Evolutionary conservation across 2,888 invertebrate species (phyloP), one percentile per base, ranked within the genome.

Genomic region (Rhorus exstirpatorius): DNA sequence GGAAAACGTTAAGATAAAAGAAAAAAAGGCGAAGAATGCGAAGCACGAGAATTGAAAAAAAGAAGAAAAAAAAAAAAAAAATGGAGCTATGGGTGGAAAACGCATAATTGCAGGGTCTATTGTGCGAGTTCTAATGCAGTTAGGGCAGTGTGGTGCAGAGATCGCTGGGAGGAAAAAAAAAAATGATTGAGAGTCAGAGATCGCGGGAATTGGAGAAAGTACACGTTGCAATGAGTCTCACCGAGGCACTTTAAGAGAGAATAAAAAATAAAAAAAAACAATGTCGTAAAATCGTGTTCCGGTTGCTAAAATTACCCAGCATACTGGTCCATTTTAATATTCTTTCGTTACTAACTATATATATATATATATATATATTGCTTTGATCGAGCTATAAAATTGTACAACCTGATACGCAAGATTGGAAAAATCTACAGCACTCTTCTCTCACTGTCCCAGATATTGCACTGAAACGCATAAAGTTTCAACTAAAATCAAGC

Each of bases 121-220:
- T 68, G 68, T 68, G 38, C 31, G 31, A 53, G 19, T 1, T 68
- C 38, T 24, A 38, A 53, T 53, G 53, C 68, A 38, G 38, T 53
- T 68, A 21, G 3, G 65, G 31, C 49, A 12, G 19, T 14, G 24
- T 19, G 2, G 6, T 31, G 31, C 31, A 14, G 24, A 63, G 24
- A 63, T n/a, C 6, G 24, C 26, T 10, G 31, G 26, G 14, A 17
- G 31, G 26, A 53, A 53, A 53, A 26, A 24, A 71, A 24, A 44
- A 74, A 41, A 46, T 26, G 12, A 12, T 12, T 4, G 61, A 46
- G 71, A 61, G 61, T 60, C 61, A 14, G 72, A 35, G 60, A 72
- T 72, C 72, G 49, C 72, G 35, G 60, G 31, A 72, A 72, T 72
- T 21, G 72, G 72, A 60, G 72, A 72, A 72, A 72, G 72, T 72